Percentiles rank a stretch among this genome's conserved stretches.
Evolutionary conservation across 2,888 invertebrate genomes (phyloP).

Genomic region (Thecophora atra): DNA sequence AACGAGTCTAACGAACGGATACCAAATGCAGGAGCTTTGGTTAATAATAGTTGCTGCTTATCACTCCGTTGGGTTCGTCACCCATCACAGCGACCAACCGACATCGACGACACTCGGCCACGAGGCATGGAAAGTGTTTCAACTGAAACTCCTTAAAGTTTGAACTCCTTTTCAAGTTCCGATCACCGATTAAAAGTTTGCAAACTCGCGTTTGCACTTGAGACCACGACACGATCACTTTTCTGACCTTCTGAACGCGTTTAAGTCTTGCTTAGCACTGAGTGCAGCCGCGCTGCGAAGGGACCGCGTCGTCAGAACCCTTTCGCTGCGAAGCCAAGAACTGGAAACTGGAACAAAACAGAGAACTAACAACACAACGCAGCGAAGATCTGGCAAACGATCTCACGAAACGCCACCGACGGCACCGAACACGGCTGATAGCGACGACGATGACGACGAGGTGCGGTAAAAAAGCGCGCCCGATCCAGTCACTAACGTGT

Average conservation of each 20-base stretch:
- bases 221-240: not conserved
- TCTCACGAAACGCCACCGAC: slow-evolving; percentile 19
- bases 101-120: too few relatives aligned
- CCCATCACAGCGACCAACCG: too few relatives aligned
- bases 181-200: too few relatives aligned
- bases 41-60: too few relatives aligned
- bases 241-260: slow-evolving; percentile 22
- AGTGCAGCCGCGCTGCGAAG: slow-evolving; percentile 8
- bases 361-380: not conserved
- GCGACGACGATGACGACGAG: slow-evolving; percentile 4
- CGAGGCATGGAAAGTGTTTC: too few relatives aligned
- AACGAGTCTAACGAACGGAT: not conserved
- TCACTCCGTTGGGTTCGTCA: too few relatives aligned
- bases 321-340: slow-evolving; percentile 21
- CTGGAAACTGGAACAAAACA: not conserved
- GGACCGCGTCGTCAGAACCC: slow-evolving; percentile 16
- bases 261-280: slow-evolving; percentile 26
- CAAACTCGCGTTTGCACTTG: too few relatives aligned
- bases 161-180: too few relatives aligned
- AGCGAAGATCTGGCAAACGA: not conserved
- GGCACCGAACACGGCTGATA: not conserved
- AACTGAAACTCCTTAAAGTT: too few relatives aligned
- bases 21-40: too few relatives aligned
- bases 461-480: slow-evolving; percentile 12
- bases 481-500: slow-evolving; percentile 19